Evolutionary conservation across 2,888 invertebrate species (phyloP).

Genomic region (Pyrrhia umbra): DNA sequence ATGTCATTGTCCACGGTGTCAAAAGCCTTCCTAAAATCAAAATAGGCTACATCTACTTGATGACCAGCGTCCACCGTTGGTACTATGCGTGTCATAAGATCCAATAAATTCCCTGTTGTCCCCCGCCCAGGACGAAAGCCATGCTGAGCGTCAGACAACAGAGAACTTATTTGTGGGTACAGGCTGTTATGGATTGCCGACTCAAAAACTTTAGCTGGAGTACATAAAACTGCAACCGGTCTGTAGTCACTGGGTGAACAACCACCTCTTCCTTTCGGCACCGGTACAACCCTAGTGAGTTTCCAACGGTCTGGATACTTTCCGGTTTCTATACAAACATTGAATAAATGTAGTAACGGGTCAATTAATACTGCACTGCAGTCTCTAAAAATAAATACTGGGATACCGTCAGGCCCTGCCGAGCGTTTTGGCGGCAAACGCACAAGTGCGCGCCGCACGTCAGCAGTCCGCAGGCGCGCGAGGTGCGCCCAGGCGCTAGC

Average conservation of each 20-base stretch:
- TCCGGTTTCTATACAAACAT: slow-evolving; percentile 1
- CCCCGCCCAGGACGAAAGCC: slow-evolving; percentile 13
- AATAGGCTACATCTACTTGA: too few relatives aligned
- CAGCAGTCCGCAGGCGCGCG: neutral
- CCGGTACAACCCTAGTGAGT: slow-evolving; percentile 12
- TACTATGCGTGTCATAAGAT: too few relatives aligned
- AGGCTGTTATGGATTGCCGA: neutral
- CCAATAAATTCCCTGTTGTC: too few relatives aligned
- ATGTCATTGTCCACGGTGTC: too few relatives aligned
- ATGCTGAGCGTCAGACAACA: slow-evolving; percentile 6
- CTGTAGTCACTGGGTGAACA: slow-evolving; percentile 1
- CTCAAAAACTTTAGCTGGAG: slow-evolving; percentile 13
- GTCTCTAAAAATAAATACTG: slow-evolving; percentile 15
- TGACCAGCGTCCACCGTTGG: too few relatives aligned
- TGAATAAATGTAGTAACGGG: slow-evolving; percentile 8
- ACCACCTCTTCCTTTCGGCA: slow-evolving; percentile 10
- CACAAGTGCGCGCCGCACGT: slow-evolving; percentile 9
- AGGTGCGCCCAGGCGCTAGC: slow-evolving; percentile 2
- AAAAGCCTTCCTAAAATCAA: too few relatives aligned
- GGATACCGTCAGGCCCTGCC: slow-evolving; percentile 22
- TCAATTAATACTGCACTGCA: slow-evolving; percentile 4
- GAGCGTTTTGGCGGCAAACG: slow-evolving; percentile 17
- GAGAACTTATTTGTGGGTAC: slow-evolving; percentile 6
- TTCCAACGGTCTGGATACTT: slow-evolving; percentile 14
- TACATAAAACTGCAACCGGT: slow-evolving; percentile 2